Evolutionary conservation across 2,888 invertebrate species (phyloP).

Genomic region (Caenorhabditis panamensis): DNA sequence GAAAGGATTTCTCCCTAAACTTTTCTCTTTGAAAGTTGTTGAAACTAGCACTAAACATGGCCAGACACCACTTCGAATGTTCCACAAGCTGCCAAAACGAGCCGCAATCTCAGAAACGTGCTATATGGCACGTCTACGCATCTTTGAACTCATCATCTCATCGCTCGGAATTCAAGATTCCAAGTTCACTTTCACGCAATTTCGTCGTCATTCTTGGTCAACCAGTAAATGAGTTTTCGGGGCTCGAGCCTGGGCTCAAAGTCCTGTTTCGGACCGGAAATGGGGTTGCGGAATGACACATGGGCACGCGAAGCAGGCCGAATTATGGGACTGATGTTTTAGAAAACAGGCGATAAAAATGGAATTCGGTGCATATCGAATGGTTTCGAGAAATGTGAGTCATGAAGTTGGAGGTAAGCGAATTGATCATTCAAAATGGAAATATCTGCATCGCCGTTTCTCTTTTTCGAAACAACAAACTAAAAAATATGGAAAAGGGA

Average conservation of each 20-base stretch:
- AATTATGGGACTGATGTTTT: background rate
- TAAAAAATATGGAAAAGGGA: constrained; percentile 2
- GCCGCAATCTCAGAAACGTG: background rate
- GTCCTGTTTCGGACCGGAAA: constrained; percentile 9
- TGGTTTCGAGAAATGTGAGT: background rate
- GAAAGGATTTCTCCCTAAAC: background rate
- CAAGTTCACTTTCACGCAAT: constrained; percentile 2
- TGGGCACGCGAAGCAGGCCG: constrained; percentile 35
- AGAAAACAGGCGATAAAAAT: constrained; percentile 21
- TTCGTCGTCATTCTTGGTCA: constrained; percentile 49
- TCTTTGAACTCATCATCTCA: background rate
- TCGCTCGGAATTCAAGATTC: too few relatives aligned
- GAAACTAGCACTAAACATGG: background rate
- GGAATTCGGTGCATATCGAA: background rate
- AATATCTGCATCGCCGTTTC: background rate
- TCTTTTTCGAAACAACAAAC: background rate
- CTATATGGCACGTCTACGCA: background rate
- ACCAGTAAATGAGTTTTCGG: constrained; percentile 29
- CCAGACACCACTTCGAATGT: background rate
- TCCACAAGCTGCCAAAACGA: background rate
- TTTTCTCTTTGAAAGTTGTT: constrained; percentile 1
- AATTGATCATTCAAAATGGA: too few relatives aligned
- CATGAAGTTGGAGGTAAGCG: background rate
- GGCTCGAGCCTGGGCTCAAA: constrained; percentile 23
- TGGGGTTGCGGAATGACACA: constrained; percentile 19